Conservation (phyloP, 2,888 invertebrate genomes). For the Pheosia tremula region DNA sequence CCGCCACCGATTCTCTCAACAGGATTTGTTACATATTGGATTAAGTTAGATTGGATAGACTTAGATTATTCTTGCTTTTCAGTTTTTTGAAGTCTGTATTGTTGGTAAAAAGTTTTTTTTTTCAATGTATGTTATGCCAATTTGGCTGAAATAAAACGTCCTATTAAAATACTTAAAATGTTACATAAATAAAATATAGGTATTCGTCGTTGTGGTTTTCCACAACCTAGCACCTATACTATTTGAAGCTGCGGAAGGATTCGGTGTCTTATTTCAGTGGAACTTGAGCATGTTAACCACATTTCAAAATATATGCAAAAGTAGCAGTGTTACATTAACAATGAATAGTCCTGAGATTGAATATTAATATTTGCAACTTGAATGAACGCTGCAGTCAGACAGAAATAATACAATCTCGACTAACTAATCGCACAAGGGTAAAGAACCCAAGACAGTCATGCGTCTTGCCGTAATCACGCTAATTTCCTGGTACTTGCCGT, state of each 20-base stretch:
- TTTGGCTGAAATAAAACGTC: too few species aligned
- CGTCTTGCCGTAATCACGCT: constrained; percentile 7
- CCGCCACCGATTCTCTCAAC: too few species aligned
- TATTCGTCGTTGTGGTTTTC: background rate
- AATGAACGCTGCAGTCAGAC: background rate
- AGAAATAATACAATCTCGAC: background rate
- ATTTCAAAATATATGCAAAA: background rate
- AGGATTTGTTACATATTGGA: too few species aligned
- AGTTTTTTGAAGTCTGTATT: too few species aligned
- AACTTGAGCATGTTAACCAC: background rate
- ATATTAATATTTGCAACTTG: too few species aligned
- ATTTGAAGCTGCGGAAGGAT: background rate
- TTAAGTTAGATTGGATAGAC: too few species aligned
- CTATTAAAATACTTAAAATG: too few species aligned
- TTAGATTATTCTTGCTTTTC: too few species aligned
- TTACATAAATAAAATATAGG: too few species aligned
- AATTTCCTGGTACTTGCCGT: constrained; percentile 13
- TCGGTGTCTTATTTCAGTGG: background rate
- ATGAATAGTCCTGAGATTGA: too few species aligned
- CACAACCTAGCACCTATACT: background rate
- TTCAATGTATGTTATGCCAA: too few species aligned
- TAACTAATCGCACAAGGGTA: background rate
- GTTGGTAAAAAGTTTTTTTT: too few species aligned
- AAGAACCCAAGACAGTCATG: background rate
- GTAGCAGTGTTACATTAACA: background rate